Evolutionary conservation across 2,888 invertebrate genomes (phyloP).

Genomic region (Lordiphosa fenestrarum): DNA sequence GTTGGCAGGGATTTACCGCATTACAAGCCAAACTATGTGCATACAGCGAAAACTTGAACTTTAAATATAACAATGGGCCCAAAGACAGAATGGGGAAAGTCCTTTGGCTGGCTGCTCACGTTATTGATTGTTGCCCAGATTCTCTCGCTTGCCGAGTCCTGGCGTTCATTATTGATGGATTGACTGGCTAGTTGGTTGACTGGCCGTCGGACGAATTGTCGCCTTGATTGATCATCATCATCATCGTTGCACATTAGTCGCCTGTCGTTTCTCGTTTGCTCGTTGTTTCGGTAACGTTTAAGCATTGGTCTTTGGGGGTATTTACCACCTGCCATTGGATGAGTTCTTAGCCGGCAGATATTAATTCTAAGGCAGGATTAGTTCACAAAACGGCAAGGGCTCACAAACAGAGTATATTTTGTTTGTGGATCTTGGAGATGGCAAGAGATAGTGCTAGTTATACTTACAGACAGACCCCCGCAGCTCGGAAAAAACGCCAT

Average conservation of each 20-base stretch:
- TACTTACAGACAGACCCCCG: too few relatives aligned
- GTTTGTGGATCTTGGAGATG: too few relatives aligned
- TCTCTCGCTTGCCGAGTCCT: not conserved
- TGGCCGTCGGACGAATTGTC: conserved; percentile 6
- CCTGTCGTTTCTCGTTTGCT: conserved; percentile 7
- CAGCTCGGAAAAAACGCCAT: too few relatives aligned
- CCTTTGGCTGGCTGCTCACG: conserved; percentile 7
- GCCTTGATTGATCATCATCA: conserved; percentile 6
- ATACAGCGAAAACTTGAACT: conserved; percentile 31
- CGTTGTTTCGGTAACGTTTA: not conserved
- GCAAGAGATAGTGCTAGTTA: too few relatives aligned
- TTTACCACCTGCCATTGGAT: too few relatives aligned
- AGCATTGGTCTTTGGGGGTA: not conserved
- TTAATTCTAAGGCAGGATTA: too few relatives aligned
- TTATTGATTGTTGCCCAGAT: conserved; percentile 16
- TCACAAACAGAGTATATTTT: too few relatives aligned
- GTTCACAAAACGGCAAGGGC: too few relatives aligned
- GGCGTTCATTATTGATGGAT: conserved; percentile 8
- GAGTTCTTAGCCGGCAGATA: too few relatives aligned
- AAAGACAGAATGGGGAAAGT: not conserved
- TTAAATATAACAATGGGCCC: conserved; percentile 15
- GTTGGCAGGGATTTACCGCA: conserved; percentile 23
- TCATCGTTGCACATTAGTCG: conserved; percentile 8
- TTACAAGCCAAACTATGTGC: conserved; percentile 31
- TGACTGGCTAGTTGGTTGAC: conserved; percentile 4